Percentiles rank a stretch among this genome's conserved stretches.
These are phyloP conservation scores for Congeria kusceri DNA, from an alignment of 2,888 invertebrate species.

Conservation along the genomic window DNA sequence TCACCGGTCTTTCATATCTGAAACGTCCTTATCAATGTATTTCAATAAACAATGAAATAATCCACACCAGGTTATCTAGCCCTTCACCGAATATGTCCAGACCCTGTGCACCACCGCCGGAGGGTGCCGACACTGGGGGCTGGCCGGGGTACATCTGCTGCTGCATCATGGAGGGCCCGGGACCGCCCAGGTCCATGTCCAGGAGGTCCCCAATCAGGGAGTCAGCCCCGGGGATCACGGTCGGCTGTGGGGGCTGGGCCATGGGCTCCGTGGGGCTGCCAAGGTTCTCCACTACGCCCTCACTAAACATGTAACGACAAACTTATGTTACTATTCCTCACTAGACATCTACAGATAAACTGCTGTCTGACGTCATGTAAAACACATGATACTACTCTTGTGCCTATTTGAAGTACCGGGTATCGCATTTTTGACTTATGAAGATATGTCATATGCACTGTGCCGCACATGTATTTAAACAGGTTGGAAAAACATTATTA, in stretches of 20 bases:
- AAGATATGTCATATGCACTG: too few relatives aligned
- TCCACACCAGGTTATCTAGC: conserved; percentile 53
- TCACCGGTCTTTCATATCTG: too few relatives aligned
- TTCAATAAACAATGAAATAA: too few relatives aligned
- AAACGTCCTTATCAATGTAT: too few relatives aligned
- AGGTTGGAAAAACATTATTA: too few relatives aligned
- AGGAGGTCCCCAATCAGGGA: conserved; percentile 98
- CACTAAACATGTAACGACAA: conserved; percentile 25
- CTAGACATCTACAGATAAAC: too few relatives aligned
- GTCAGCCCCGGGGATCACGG: conserved; percentile 92
- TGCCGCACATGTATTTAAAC: too few relatives aligned
- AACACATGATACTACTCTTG: too few relatives aligned
- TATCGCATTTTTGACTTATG: too few relatives aligned
- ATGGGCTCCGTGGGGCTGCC: conserved; percentile 45
- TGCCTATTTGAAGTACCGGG: too few relatives aligned
- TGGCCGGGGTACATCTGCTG: conserved; percentile 82
- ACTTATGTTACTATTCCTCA: too few relatives aligned
- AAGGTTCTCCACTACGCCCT: conserved; percentile 23
- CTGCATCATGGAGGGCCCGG: conserved; percentile 84
- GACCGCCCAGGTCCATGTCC: conserved; percentile 97
- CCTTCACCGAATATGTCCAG: conserved; percentile 88
- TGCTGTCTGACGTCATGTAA: too few relatives aligned
- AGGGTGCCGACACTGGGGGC: conserved; percentile 75
- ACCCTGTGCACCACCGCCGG: conserved; percentile 90
- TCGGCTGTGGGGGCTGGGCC: conserved; percentile 83